Percentiles rank a stretch among this genome's conserved stretches.
Conservation (phyloP, 2,113 vertebrate genomes). For the Bucco capensis region DNA sequence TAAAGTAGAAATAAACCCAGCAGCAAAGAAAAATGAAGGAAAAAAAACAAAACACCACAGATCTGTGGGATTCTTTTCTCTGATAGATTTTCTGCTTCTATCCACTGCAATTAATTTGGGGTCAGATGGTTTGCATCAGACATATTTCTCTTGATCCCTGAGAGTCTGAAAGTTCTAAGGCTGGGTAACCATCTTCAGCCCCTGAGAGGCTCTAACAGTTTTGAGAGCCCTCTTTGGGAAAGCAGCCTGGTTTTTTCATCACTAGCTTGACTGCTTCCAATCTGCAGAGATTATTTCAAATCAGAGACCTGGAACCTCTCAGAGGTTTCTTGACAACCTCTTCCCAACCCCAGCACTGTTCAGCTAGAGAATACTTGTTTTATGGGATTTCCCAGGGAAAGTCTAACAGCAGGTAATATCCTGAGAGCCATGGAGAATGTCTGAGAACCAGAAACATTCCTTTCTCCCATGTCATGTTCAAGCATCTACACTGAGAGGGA, state of each 20-base stretch:
- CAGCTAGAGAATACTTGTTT: not conserved
- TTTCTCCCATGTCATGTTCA: not conserved
- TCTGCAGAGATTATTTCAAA: not conserved
- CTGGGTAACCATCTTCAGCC: not conserved
- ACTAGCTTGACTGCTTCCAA: not conserved
- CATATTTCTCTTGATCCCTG: not conserved
- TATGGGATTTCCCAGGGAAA: not conserved
- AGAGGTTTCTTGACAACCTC: not conserved
- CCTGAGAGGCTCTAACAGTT: not conserved
- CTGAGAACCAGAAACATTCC: not conserved
- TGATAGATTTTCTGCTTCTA: constrained; percentile 15
- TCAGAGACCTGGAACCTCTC: not conserved
- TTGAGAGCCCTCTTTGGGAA: not conserved
- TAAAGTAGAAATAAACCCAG: not conserved
- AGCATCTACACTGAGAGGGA: not conserved
- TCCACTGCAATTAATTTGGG: not conserved
- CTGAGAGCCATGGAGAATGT: not conserved
- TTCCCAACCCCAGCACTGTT: not conserved
- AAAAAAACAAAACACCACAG: not conserved
- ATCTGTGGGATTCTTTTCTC: not conserved
- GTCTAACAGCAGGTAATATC: not conserved
- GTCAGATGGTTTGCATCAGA: not conserved
- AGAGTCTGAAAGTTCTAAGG: not conserved
- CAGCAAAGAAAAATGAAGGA: not conserved
- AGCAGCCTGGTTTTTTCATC: not conserved